Percentiles rank a stretch among this genome's conserved stretches.
Conservation (phyloP, 2,797 vertebrate species). For the Cyclura pinguis region DNA sequence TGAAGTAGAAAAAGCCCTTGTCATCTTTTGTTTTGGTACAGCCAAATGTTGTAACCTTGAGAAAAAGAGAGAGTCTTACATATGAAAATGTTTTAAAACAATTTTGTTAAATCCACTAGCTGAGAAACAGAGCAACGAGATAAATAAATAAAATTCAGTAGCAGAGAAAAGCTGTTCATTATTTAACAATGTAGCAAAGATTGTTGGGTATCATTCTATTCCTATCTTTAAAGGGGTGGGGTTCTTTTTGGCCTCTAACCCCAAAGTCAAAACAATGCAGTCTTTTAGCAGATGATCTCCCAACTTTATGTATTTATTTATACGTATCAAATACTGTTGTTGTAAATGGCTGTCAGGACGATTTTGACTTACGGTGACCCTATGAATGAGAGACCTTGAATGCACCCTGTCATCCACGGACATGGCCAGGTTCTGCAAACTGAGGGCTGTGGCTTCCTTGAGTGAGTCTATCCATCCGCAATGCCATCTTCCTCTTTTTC, state of each 20-base stretch:
- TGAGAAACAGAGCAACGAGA: neutral
- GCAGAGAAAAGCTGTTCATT: neutral
- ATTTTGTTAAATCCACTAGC: neutral
- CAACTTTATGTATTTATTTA: neutral
- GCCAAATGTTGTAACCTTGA: slow-evolving; percentile 82
- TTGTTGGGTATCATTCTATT: neutral
- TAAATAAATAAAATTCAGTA: neutral
- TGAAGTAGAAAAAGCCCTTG: slow-evolving; percentile 89
- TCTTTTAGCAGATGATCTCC: neutral
- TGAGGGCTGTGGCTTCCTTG: no score
- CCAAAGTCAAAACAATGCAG: neutral
- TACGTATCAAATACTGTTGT: neutral
- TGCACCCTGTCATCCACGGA: no score
- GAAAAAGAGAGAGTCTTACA: slow-evolving; percentile 32
- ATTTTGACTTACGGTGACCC: neutral
- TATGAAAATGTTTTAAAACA: slow-evolving; percentile 12
- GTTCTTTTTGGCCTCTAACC: neutral
- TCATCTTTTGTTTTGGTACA: slow-evolving; percentile 88
- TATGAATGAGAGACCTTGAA: no score
- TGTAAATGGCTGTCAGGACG: neutral
- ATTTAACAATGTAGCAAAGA: neutral
- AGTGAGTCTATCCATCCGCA: no score
- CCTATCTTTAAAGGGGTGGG: neutral
- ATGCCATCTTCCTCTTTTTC: no score
- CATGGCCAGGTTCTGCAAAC: no score